Evolutionary conservation across 2,888 invertebrate species (phyloP).

Genomic region (Mystacides longicornis): DNA sequence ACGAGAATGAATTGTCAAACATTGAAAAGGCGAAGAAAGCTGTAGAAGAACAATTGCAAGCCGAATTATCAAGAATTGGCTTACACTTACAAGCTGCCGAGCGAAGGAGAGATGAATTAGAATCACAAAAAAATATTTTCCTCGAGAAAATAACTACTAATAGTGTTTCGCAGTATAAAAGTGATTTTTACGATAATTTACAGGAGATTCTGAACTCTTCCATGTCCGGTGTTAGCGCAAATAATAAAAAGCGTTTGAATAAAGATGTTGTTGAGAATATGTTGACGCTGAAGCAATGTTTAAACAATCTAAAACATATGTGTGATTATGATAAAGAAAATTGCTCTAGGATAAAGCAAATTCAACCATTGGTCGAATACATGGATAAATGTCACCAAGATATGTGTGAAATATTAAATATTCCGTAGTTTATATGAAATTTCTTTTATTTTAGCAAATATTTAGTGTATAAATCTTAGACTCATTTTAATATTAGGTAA

Average conservation of each 20-base stretch:
- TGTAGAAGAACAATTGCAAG: constrained; percentile 32
- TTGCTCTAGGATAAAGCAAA: not conserved
- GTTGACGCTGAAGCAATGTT: not conserved
- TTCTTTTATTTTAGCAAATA: too few relatives aligned
- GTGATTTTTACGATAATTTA: constrained; percentile 47
- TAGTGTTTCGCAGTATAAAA: constrained; percentile 39
- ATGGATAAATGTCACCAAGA: constrained; percentile 14
- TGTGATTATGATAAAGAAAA: not conserved
- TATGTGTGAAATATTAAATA: constrained; percentile 10
- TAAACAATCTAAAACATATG: not conserved
- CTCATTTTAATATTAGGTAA: too few relatives aligned
- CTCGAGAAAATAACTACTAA: constrained; percentile 34
- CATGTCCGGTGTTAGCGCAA: not conserved
- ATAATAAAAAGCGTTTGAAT: not conserved
- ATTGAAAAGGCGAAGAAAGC: constrained; percentile 34
- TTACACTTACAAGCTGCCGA: constrained; percentile 36
- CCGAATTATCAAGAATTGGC: constrained; percentile 33
- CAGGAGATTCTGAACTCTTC: constrained; percentile 37
- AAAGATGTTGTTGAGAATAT: not conserved
- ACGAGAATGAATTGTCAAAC: constrained; percentile 20
- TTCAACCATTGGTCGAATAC: constrained; percentile 8
- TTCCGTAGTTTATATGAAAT: too few relatives aligned
- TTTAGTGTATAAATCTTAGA: too few relatives aligned
- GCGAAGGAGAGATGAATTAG: constrained; percentile 40
- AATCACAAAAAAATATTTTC: constrained; percentile 38